Conservation (phyloP, 2,113 vertebrate species). For the Corythaixoides concolor region DNA sequence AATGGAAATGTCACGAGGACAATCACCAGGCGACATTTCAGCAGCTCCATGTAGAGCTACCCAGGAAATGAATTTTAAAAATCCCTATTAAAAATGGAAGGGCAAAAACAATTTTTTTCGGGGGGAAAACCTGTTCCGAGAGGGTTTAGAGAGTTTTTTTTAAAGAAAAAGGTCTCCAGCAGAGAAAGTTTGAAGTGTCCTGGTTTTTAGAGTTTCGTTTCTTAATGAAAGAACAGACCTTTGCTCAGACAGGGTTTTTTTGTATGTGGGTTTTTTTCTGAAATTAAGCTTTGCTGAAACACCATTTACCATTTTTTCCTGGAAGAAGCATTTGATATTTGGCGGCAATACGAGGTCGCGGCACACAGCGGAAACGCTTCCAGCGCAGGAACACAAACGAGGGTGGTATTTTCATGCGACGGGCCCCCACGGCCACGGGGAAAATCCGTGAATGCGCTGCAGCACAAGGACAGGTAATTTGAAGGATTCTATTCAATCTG, state of each 20-base stretch:
- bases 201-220: background rate
- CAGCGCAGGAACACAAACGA: background rate
- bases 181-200: background rate
- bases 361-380: background rate
- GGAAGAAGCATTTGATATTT: background rate
- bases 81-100: slow-evolving; percentile 52
- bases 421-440: background rate
- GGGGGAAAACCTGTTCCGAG: background rate
- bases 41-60: background rate
- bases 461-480: background rate
- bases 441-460: fast-evolving
- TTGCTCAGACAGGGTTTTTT: background rate
- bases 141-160: background rate
- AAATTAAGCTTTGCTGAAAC: background rate
- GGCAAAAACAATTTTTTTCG: slow-evolving; percentile 50
- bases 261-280: background rate
- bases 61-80: slow-evolving; percentile 59
- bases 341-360: background rate
- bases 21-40: slow-evolving; percentile 65
- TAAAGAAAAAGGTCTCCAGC: background rate
- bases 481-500: background rate
- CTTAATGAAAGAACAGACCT: background rate
- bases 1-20: slow-evolving; percentile 57
- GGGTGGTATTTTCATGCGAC: background rate
- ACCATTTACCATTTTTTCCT: background rate